Percentiles rank a stretch among this genome's conserved stretches.
phyloP scores from a whole-genome alignment of 2,888 invertebrate genomes.

The Drosophila atripex region DNA sequence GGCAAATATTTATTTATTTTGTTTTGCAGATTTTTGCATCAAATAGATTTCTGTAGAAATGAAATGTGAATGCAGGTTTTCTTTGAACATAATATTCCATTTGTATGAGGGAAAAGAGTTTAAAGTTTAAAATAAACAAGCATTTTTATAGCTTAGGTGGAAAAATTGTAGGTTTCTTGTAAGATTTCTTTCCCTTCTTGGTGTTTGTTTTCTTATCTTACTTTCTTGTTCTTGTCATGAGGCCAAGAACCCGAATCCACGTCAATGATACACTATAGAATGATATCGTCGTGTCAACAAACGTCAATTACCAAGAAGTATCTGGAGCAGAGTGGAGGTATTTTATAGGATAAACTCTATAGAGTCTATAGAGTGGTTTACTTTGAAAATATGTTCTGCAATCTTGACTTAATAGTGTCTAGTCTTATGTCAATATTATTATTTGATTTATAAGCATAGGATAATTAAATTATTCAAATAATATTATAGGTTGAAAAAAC shows the following conservation, averaged over 20 bases:
- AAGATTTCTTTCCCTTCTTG: background rate
- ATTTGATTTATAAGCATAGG: too few relatives aligned
- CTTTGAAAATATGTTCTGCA: too few relatives aligned
- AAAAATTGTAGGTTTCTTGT: background rate
- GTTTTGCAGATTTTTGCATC: background rate
- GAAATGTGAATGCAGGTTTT: background rate
- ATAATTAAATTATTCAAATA: too few relatives aligned
- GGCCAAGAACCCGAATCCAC: background rate
- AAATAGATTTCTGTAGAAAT: background rate
- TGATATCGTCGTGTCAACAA: constrained; percentile 3
- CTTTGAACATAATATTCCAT: background rate
- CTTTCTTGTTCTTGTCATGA: background rate
- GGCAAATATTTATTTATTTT: background rate
- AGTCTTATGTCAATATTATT: too few relatives aligned
- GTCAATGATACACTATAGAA: background rate
- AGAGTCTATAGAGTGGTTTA: too few relatives aligned
- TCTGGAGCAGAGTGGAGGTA: too few relatives aligned
- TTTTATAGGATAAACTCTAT: too few relatives aligned
- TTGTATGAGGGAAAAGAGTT: too few relatives aligned
- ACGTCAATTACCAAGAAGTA: constrained; percentile 14
- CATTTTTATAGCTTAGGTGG: too few relatives aligned
- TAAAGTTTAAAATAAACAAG: too few relatives aligned
- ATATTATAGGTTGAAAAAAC: too few relatives aligned
- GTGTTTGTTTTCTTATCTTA: background rate
- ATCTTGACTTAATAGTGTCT: too few relatives aligned